These are phyloP conservation scores for Metallyticus violacea DNA, from an alignment of 2,888 invertebrate genomes.

Conservation along the genomic window DNA sequence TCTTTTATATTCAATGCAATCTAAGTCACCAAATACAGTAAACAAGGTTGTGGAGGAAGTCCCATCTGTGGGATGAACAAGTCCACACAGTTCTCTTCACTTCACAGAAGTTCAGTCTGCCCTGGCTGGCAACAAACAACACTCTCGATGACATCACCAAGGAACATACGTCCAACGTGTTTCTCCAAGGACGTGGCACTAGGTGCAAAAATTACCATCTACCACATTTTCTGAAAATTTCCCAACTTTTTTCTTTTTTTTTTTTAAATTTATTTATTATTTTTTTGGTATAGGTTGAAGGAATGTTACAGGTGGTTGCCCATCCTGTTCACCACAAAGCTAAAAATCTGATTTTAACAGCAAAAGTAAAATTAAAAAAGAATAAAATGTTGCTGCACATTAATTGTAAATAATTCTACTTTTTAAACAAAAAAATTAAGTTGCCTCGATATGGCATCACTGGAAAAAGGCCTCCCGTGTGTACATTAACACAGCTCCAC, in stretches of 20 bases:
- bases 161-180: conserved; percentile 1
- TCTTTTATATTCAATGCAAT: conserved; percentile 59
- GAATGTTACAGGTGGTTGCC: conserved; percentile 35
- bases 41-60: conserved; percentile 37
- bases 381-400: neutral
- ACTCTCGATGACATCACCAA: conserved; percentile 20
- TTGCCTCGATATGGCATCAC: conserved; percentile 29
- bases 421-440: conserved; percentile 20
- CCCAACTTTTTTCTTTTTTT: conserved; percentile 30
- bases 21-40: conserved; percentile 50
- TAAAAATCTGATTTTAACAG: conserved; percentile 31
- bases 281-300: conserved; percentile 33
- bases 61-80: conserved; percentile 29
- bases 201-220: conserved; percentile 24
- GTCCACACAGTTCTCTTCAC: conserved; percentile 11
- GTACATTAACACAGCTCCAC: conserved; percentile 32
- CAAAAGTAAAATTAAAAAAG: neutral
- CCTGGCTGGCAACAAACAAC: neutral
- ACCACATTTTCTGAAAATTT: conserved; percentile 23
- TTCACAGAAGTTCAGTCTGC: conserved; percentile 8
- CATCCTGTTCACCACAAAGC: conserved; percentile 34
- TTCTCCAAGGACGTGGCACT: conserved; percentile 23
- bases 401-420: conserved; percentile 24
- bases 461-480: conserved; percentile 30
- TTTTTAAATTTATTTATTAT: too few relatives aligned